Evolutionary conservation across 2,888 invertebrate genomes (phyloP).

Genomic region (Amiota minor): DNA sequence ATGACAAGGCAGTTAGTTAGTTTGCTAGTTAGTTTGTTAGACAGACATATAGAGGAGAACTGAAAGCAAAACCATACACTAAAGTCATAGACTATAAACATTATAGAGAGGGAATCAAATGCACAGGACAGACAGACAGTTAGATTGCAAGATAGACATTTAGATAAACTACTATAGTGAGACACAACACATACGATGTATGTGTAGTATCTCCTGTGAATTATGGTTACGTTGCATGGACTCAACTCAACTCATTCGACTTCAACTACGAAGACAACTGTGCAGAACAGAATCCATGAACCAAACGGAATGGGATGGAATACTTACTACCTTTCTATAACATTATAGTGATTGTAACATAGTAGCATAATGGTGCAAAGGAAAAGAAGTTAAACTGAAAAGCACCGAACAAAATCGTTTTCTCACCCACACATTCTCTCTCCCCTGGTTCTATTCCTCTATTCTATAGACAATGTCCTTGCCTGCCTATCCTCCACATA

Average conservation of each 20-base stretch:
- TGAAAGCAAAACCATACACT: too few relatives aligned
- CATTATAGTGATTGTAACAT: too few relatives aligned
- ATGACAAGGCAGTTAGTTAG: conserved; percentile 2
- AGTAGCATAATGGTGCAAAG: conserved; percentile 54
- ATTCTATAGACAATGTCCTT: too few relatives aligned
- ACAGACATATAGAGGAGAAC: not conserved
- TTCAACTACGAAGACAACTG: too few relatives aligned
- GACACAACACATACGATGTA: conserved; percentile 42
- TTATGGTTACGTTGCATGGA: conserved; percentile 62
- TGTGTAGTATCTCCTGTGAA: conserved; percentile 68
- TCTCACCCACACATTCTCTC: conserved; percentile 26
- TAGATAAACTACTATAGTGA: conserved; percentile 25
- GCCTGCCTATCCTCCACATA: too few relatives aligned
- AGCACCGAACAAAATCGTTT: conserved; percentile 47
- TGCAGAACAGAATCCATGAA: too few relatives aligned
- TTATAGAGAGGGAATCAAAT: too few relatives aligned
- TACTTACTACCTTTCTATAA: too few relatives aligned
- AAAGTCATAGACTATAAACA: too few relatives aligned
- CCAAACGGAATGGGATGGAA: too few relatives aligned
- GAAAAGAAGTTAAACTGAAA: conserved; percentile 31
- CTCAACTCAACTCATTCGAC: too few relatives aligned
- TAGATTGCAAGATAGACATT: not conserved
- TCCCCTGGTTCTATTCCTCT: too few relatives aligned
- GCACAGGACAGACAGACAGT: not conserved
- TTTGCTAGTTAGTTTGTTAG: not conserved